Evolutionary conservation across 2,113 vertebrate genomes (phyloP).

Genomic region (Ctenomys sociabilis): DNA sequence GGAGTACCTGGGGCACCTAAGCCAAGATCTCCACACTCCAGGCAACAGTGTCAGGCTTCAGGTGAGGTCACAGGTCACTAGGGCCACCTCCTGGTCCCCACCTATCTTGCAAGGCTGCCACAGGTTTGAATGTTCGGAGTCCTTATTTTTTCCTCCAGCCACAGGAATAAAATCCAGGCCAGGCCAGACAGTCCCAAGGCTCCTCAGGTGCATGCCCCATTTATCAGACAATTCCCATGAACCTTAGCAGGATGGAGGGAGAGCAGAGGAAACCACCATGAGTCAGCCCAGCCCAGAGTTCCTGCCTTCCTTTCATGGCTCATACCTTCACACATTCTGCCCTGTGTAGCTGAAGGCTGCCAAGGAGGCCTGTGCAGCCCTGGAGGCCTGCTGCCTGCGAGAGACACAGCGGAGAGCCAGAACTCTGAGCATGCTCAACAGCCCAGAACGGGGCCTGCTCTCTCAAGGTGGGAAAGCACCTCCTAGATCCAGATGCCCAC

Average conservation of each 20-base stretch:
- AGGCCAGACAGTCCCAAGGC: neutral
- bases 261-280: neutral
- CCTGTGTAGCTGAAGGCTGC: conserved; percentile 51
- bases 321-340: neutral
- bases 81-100: fast-evolving
- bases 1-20: conserved; percentile 84
- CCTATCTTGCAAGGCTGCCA: neutral
- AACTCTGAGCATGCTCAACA: neutral
- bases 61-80: conserved; percentile 76
- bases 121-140: neutral
- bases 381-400: conserved; percentile 71
- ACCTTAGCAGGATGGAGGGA: neutral
- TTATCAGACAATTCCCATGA: neutral
- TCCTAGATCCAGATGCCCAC: neutral
- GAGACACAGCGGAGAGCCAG: conserved; percentile 76
- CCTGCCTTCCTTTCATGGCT: neutral
- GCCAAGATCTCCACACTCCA: conserved; percentile 73
- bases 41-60: conserved; percentile 73
- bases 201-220: neutral
- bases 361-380: conserved; percentile 58
- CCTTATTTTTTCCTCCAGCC: neutral
- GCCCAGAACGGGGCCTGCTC: conserved; percentile 31
- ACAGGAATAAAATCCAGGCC: neutral
- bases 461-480: conserved; percentile 77
- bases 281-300: neutral